Evolutionary conservation across 2,113 vertebrate genomes (phyloP).

Genomic region (Hemiscyllium ocellatum): DNA sequence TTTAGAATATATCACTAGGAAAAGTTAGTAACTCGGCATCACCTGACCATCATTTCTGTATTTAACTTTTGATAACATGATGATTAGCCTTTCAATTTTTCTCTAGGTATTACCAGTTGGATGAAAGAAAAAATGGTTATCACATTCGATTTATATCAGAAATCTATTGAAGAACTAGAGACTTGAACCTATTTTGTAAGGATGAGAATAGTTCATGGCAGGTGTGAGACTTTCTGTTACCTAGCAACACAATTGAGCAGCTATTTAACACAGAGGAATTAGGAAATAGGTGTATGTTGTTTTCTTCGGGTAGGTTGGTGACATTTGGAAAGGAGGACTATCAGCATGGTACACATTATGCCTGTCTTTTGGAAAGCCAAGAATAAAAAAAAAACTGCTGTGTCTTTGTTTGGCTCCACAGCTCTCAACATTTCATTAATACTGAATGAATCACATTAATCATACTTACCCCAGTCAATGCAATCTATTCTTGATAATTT

Average conservation of each 20-base stretch:
- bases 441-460: slow-evolving; percentile 27
- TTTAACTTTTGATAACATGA: not conserved
- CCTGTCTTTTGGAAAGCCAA: slow-evolving; percentile 15
- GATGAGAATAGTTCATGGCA: not conserved
- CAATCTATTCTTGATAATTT: slow-evolving; percentile 35
- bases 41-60: not conserved
- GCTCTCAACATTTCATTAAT: slow-evolving; percentile 19
- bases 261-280: not conserved
- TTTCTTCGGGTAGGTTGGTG: not conserved
- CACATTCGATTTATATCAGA: not conserved
- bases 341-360: slow-evolving; percentile 1
- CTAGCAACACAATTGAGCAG: not conserved
- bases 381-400: not conserved
- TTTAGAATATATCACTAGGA: not conserved
- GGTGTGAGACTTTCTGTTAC: not conserved
- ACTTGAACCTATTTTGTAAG: not conserved
- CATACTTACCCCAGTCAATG: slow-evolving; percentile 18
- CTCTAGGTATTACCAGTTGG: not conserved
- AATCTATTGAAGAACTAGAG: not conserved
- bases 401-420: not conserved
- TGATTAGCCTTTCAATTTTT: not conserved
- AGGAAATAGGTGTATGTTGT: not conserved
- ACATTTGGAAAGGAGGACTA: not conserved
- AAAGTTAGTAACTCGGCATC: not conserved
- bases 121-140: not conserved